These are phyloP conservation scores for Drosophila macrospina DNA, from an alignment of 2,888 invertebrate species.

Conservation along the genomic window DNA sequence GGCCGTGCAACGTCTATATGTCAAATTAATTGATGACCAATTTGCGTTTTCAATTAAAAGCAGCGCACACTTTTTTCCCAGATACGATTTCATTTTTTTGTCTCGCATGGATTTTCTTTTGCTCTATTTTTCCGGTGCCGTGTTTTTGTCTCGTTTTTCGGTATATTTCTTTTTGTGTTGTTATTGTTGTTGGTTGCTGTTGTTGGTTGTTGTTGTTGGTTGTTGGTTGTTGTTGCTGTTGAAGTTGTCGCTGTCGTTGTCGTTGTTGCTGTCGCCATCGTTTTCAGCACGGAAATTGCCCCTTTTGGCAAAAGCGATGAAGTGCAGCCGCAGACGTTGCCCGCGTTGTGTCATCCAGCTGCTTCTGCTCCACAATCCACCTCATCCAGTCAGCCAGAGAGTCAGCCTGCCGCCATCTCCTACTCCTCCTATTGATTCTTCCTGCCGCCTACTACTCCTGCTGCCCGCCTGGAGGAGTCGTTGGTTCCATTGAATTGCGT, in stretches of 20 bases:
- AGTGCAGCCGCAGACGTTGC: conserved; percentile 44
- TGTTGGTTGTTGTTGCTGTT: neutral
- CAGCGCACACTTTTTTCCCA: conserved; percentile 62
- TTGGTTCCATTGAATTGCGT: conserved; percentile 52
- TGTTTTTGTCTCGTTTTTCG: conserved; percentile 51
- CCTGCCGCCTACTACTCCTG: neutral
- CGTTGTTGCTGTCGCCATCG: conserved; percentile 49
- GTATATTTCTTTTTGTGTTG: conserved; percentile 70
- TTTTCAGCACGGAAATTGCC: conserved; percentile 67
- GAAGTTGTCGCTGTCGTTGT: conserved; percentile 3
- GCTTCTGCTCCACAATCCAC: too few species aligned
- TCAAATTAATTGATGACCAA: conserved; percentile 80
- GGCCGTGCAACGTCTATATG: conserved; percentile 61
- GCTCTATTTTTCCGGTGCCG: conserved; percentile 43
- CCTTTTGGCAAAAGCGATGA: conserved; percentile 55
- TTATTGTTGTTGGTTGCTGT: conserved; percentile 33
- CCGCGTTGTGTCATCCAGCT: conserved; percentile 9
- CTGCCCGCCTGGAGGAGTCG: conserved; percentile 9
- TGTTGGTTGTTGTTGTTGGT: neutral
- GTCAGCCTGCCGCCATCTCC: neutral
- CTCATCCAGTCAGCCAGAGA: too few species aligned
- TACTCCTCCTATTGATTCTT: neutral
- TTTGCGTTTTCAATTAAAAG: conserved; percentile 80
- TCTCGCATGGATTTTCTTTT: conserved; percentile 71
- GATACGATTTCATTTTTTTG: conserved; percentile 69